Percentiles rank a stretch among this genome's conserved stretches.
These are phyloP conservation scores for Butorides virescens DNA, from an alignment of 2,113 vertebrate genomes.

Conservation along the genomic window DNA sequence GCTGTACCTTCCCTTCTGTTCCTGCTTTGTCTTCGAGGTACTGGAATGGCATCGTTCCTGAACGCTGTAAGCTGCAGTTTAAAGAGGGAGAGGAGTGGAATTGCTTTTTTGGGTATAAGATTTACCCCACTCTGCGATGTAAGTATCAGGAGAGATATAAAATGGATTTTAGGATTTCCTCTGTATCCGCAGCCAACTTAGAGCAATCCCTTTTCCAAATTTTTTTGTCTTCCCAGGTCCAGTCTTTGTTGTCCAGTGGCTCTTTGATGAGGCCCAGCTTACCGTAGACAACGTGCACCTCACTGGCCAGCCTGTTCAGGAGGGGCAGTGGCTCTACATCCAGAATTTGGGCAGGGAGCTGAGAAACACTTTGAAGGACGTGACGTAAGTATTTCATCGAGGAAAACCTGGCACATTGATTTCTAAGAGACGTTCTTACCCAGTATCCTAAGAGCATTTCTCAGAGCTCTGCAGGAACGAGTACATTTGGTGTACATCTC, in stretches of 20 bases:
- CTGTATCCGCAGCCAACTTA: not conserved
- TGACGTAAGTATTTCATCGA: conserved; percentile 83
- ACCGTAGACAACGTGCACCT: conserved; percentile 96
- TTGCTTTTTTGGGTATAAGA: conserved; percentile 97
- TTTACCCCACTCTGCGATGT: conserved; percentile 95
- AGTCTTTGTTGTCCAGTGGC: conserved; percentile 97
- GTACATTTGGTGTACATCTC: no score
- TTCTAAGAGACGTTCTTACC: not conserved
- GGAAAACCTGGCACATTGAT: not conserved
- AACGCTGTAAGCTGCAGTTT: conserved; percentile 85
- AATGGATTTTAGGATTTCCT: not conserved
- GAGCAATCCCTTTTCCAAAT: not conserved
- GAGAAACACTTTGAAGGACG: conserved; percentile 92
- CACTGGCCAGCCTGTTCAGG: conserved; percentile 94
- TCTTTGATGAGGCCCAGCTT: conserved; percentile 96
- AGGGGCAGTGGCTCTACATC: conserved; percentile 97
- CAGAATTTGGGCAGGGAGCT: conserved; percentile 93
- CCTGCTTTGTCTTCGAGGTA: conserved; percentile 75
- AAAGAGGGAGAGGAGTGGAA: conserved; percentile 97
- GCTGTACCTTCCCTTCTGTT: not conserved
- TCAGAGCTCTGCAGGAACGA: not conserved
- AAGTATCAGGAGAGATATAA: conserved; percentile 47
- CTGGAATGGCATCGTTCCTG: conserved; percentile 92
- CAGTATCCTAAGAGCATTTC: not conserved
- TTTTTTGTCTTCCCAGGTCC: conserved; percentile 76